phyloP scores from a whole-genome alignment of 2,888 invertebrate genomes.

The Imbricaverruca yamaguchii region DNA sequence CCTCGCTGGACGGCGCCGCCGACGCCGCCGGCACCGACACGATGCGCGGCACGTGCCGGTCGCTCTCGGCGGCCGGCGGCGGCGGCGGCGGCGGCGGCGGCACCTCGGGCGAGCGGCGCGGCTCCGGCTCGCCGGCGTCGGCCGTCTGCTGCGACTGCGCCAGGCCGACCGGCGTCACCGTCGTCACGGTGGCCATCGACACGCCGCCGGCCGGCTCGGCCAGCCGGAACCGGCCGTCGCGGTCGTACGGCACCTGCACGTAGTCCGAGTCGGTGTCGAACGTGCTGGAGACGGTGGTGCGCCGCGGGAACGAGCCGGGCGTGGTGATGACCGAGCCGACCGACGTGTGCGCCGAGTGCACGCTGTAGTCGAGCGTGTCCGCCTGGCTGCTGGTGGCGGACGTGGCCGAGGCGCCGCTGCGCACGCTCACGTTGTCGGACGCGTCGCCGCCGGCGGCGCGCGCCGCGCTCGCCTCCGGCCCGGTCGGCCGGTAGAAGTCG shows the following conservation, averaged over 20 bases:
- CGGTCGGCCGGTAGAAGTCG: conserved; percentile 22
- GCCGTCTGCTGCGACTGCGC: conserved; percentile 30
- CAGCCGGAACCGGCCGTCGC: not conserved
- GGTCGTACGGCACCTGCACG: conserved; percentile 55
- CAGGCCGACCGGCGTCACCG: conserved; percentile 31
- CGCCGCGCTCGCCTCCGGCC: not conserved
- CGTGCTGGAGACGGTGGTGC: conserved; percentile 61
- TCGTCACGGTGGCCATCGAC: conserved; percentile 32
- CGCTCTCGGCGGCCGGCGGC: conserved; percentile 17
- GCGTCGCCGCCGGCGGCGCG: not conserved
- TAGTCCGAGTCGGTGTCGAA: conserved; percentile 85
- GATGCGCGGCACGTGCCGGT: conserved; percentile 18
- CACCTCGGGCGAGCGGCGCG: conserved; percentile 13
- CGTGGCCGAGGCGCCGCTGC: not conserved
- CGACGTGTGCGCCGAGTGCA: conserved; percentile 32
- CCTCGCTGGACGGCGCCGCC: conserved; percentile 51
- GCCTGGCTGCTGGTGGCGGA: not conserved
- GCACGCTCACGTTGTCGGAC: not conserved
- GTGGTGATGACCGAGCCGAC: conserved; percentile 23
- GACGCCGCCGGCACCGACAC: conserved; percentile 50
- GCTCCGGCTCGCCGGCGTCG: conserved; percentile 24
- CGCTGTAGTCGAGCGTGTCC: conserved; percentile 31
- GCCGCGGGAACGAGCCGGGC: conserved; percentile 32
- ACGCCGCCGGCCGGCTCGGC: conserved; percentile 30
- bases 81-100: conserved; percentile 18